Conservation (phyloP, 2,888 invertebrate species). For the Parnassius apollo region DNA sequence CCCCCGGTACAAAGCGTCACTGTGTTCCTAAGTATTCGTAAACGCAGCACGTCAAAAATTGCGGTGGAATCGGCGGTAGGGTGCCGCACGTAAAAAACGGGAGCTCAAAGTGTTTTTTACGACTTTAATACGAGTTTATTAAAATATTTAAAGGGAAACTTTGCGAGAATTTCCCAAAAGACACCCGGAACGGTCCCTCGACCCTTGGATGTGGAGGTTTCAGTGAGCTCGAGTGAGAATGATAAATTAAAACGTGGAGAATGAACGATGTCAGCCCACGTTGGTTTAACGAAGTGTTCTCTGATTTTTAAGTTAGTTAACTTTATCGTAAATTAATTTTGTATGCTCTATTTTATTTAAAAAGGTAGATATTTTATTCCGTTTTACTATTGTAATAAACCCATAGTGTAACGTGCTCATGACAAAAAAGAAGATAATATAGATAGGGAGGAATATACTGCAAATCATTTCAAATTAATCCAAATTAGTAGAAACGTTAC, state of each 20-base stretch:
- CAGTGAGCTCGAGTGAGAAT: constrained; percentile 58
- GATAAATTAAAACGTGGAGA: constrained; percentile 70
- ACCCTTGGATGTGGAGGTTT: constrained; percentile 57
- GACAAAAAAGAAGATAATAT: no score
- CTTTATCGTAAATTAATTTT: constrained; percentile 2
- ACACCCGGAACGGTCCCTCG: constrained; percentile 64
- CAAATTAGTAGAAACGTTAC: no score
- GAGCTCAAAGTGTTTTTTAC: constrained; percentile 77
- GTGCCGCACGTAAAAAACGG: constrained; percentile 65
- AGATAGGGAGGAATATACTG: no score
- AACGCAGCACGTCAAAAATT: constrained; percentile 39
- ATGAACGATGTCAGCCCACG: constrained; percentile 51
- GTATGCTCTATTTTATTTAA: no score
- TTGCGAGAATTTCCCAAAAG: constrained; percentile 77
- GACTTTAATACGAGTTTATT: constrained; percentile 78
- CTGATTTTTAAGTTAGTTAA: constrained; percentile 22
- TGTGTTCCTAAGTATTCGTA: constrained; percentile 26
- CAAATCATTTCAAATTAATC: no score
- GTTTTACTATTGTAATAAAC: no score
- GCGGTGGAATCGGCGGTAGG: constrained; percentile 48
- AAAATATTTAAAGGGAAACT: constrained; percentile 79
- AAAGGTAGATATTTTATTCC: no score
- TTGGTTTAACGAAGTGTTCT: constrained; percentile 47
- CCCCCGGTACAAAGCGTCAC: constrained; percentile 52
- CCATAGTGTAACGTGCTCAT: no score